Evolutionary conservation across 1,140 invertebrate genomes (phyloP), one percentile per base, ranked within the genome.

Genomic region (Steinernema feltiae): DNA sequence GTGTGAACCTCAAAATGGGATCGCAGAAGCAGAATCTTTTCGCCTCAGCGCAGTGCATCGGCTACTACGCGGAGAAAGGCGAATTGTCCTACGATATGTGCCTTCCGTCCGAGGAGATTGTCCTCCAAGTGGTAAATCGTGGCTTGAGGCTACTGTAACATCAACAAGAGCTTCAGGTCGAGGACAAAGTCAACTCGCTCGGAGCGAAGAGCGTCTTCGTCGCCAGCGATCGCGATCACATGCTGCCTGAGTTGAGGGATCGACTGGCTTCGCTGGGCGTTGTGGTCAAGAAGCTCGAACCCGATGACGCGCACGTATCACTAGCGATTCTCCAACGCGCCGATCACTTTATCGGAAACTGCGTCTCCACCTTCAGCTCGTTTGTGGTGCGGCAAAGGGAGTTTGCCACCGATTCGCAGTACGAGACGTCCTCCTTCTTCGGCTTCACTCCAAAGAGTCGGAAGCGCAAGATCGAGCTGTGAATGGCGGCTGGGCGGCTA

Each of bases 271-370:
- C 48, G 76, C 87, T 88, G 41, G 79, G 91, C 90, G 87, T 94
- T 2, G 89, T 87, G 70, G 90, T 92, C 30, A 88, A 90, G 73
- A 91, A 90, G 84, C 88, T 91, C 74, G 86, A 90, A 0, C 86
- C 90, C 31, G 87, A 90, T 69, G 89, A 92, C 84, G 92, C 94
- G 12, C 93, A 96, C 87, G 86, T 97, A 12, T 94, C 97, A 87
- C 88, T 98, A 73, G 93, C 93, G 0, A 92, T 99, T 82, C 88
- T 98, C 31, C 93, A 92, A 31, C 89, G 90, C 83, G 90, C 94
- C 0, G 94, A 98, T 89, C 91, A 94, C 87, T 97, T 97, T 83
- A 94, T 98, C 86, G 96, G 94, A 17, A 98, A 98, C 87, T 98
- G 96, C 88, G 92, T 98, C 21, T 97, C 94, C 0, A 97, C 95